Evolutionary conservation across 2,888 invertebrate genomes (phyloP).

Genomic region (Tanypteryx hageni): DNA sequence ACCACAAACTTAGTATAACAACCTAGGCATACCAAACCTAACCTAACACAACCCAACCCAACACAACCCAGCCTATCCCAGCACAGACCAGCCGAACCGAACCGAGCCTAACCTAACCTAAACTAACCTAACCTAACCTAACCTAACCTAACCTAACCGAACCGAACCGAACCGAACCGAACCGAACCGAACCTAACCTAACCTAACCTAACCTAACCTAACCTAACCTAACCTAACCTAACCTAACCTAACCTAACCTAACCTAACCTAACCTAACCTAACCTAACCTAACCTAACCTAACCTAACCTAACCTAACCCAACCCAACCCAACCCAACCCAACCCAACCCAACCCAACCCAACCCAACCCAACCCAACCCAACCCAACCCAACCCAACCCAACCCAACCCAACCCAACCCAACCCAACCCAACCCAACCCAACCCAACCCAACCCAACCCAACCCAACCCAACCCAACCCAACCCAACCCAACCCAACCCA

Average conservation of each 20-base stretch:
- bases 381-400: constrained; percentile 68
- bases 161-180: constrained; percentile 70
- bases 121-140: constrained; percentile 69
- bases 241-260: constrained; percentile 68
- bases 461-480: constrained; percentile 69
- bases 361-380: constrained; percentile 69
- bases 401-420: constrained; percentile 68
- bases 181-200: constrained; percentile 70
- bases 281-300: no score
- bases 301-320: constrained; percentile 67
- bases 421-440: constrained; percentile 69
- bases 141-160: constrained; percentile 71
- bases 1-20: no score
- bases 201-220: constrained; percentile 70
- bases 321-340: constrained; percentile 69
- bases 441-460: constrained; percentile 70
- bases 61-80: no score
- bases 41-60: no score
- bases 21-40: no score
- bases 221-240: constrained; percentile 69
- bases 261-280: constrained; percentile 68
- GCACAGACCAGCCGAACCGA: no score
- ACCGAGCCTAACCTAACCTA: constrained; percentile 69
- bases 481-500: constrained; percentile 68
- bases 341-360: constrained; percentile 70